Base-by-base conservation (phyloP, 2,113 vertebrate species). In the Myotis lucifugus region DNA sequence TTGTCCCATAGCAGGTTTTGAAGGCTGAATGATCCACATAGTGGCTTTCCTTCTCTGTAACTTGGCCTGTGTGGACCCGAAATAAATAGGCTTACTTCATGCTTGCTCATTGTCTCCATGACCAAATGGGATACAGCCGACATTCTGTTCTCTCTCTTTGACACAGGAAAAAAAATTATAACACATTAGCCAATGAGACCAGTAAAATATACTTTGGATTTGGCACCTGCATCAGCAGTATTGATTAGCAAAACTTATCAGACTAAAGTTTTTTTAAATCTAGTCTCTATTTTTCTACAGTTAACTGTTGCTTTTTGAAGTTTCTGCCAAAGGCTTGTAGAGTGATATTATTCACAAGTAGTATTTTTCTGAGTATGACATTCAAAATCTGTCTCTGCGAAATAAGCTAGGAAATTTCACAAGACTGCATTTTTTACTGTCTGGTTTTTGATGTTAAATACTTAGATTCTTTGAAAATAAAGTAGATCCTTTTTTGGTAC, bases 401-500 rank as follows among this genome's bases (percentile, higher is more conserved):
- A 96, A 88, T 90, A 77, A 79, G 92, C 87, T 48, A 76, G 77
- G 52, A 96, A 77, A 96, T 93, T 91, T 96, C 82, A 93, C 61
- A 90, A 85, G 78, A 78, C 32, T 87, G 14, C 64, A 87, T 81
- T 88, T 97, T 94, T 48, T 48, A 54, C 40, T 72, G n/a, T 88
- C 59, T 73, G 64, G 2, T 40, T 96, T 94, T 93, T 93, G 12
- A 91, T 79, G 37, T 81, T 87, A 81, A 93, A 81, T 95, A 85
- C 76, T 91, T 81, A 74, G 19, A 78, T 79, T 94, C 82, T 66
- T 90, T 94, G 66, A 95, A 97, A 97, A 92, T 77, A 92, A 96
- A 66, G 50, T 77, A 95, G 74, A 83, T 4, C 19, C 8, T 94
- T 93, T 88, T 88, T 83, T 61, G 88, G 61, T 78, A 66, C 21